Conservation (phyloP, 1,140 invertebrate species). For the Eulimnadia texana region DNA sequence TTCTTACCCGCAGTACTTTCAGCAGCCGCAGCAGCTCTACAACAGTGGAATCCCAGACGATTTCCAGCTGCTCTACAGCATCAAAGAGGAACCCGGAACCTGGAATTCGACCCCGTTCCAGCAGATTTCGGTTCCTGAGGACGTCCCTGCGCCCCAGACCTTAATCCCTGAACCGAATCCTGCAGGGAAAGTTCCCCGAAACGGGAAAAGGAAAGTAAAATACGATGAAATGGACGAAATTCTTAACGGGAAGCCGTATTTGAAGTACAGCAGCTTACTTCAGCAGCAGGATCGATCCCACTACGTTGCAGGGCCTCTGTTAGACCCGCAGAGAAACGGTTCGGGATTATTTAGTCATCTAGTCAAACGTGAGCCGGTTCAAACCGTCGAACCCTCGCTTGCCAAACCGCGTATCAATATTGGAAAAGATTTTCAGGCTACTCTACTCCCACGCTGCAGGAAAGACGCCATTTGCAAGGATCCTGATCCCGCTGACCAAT, state of each 20-base stretch:
- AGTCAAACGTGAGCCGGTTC: background rate
- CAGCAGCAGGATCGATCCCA: background rate
- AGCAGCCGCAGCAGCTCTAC: constrained; percentile 21
- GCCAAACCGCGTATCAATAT: constrained; percentile 5
- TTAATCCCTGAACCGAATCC: no score
- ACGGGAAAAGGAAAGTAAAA: background rate
- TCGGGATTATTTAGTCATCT: background rate
- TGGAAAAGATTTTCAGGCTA: constrained; percentile 2
- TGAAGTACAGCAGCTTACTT: background rate
- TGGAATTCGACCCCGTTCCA: background rate
- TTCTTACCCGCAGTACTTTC: constrained; percentile 16
- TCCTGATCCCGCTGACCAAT: background rate
- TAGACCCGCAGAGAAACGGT: background rate
- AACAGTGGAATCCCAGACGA: background rate
- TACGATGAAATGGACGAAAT: background rate
- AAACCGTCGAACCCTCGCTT: background rate
- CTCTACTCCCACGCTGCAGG: background rate
- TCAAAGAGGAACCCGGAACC: background rate
- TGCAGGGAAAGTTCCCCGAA: background rate
- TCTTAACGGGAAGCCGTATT: background rate
- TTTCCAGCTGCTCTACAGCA: background rate
- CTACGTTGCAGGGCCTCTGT: constrained; percentile 39
- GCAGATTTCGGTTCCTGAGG: background rate
- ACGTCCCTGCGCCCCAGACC: no score
- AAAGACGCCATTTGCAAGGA: constrained; percentile 3